Evolutionary conservation across 2,888 invertebrate species (phyloP).

Genomic region (Euproctis similis): DNA sequence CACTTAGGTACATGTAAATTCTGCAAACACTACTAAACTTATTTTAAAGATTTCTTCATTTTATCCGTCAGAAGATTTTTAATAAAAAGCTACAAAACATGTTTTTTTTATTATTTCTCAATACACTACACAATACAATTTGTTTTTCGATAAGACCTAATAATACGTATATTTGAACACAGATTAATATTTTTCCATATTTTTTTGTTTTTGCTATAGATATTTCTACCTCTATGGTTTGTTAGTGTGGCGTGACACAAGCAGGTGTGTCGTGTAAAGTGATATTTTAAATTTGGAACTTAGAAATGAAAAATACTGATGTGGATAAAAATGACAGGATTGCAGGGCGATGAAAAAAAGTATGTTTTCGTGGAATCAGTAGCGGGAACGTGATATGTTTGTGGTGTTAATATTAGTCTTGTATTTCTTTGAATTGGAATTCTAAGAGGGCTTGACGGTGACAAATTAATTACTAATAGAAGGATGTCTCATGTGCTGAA

Average conservation of each 20-base stretch:
- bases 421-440: constrained; percentile 52
- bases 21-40: too few species aligned
- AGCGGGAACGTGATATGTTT: constrained; percentile 58
- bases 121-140: too few species aligned
- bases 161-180: too few species aligned
- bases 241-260: constrained; percentile 19
- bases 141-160: too few species aligned
- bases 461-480: constrained; percentile 57
- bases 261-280: constrained; percentile 47
- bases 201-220: too few species aligned
- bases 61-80: too few species aligned
- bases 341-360: constrained; percentile 36
- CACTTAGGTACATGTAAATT: too few species aligned
- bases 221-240: too few species aligned
- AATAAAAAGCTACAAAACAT: too few species aligned
- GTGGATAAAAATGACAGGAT: constrained; percentile 44
- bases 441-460: constrained; percentile 36
- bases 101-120: too few species aligned
- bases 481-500: constrained; percentile 30
- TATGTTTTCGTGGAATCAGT: constrained; percentile 49
- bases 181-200: too few species aligned
- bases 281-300: constrained; percentile 36
- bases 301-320: constrained; percentile 39
- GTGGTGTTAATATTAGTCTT: constrained; percentile 65
- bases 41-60: too few species aligned